phyloP scores from a whole-genome alignment of 2,797 vertebrate genomes.

The Ctenopoma kingsleyae region DNA sequence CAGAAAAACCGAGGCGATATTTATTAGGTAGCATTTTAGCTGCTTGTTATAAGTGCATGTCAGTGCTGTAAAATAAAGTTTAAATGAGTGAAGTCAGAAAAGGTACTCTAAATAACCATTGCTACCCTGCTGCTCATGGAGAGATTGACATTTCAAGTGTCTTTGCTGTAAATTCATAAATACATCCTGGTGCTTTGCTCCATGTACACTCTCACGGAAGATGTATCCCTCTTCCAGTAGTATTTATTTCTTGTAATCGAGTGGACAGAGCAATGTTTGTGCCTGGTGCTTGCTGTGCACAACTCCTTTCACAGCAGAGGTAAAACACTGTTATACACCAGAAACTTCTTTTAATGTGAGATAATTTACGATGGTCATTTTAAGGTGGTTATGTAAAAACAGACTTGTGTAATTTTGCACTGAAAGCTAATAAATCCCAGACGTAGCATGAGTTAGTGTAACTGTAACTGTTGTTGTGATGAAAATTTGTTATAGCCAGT shows the following conservation, averaged over 20 bases:
- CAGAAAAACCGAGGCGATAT: slow-evolving; percentile 77
- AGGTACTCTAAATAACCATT: slow-evolving; percentile 41
- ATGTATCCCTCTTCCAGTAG: slow-evolving; percentile 60
- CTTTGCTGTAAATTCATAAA: slow-evolving; percentile 67
- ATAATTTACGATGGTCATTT: slow-evolving; percentile 77
- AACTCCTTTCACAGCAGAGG: slow-evolving; percentile 47
- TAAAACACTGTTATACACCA: slow-evolving; percentile 57
- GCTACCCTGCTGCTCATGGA: slow-evolving; percentile 43
- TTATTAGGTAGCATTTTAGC: slow-evolving; percentile 82
- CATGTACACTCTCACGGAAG: slow-evolving; percentile 61
- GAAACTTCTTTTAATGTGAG: slow-evolving; percentile 53
- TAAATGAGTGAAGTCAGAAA: slow-evolving; percentile 67
- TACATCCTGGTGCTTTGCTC: slow-evolving; percentile 37
- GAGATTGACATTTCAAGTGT: slow-evolving; percentile 64
- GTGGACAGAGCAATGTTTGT: slow-evolving; percentile 76
- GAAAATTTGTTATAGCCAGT: slow-evolving; percentile 22
- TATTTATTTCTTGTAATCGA: slow-evolving; percentile 85
- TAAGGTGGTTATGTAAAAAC: slow-evolving; percentile 73
- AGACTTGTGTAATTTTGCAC: slow-evolving; percentile 75
- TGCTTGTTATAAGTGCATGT: slow-evolving; percentile 77
- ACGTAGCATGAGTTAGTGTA: slow-evolving; percentile 45
- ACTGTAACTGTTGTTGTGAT: slow-evolving; percentile 42
- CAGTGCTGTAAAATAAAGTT: slow-evolving; percentile 71
- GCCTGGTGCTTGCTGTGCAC: slow-evolving; percentile 44
- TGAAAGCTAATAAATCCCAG: slow-evolving; percentile 79